Evolutionary conservation across 2,113 vertebrate species (phyloP), one percentile per base, ranked within the genome.

Genomic region (Bufo bufo): DNA sequence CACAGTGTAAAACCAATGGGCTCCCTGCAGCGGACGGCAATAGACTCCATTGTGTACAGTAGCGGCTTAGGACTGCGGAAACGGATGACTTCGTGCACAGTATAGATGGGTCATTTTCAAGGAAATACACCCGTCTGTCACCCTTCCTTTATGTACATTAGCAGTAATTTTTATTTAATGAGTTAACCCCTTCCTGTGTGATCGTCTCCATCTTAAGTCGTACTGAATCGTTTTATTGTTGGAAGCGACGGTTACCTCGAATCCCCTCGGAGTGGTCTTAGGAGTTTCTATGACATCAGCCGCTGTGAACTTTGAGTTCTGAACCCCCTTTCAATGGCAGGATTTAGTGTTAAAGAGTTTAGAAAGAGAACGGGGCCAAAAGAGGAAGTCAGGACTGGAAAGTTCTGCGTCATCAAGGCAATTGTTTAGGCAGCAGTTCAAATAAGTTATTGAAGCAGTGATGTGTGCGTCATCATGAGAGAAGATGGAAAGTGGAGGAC

Each of bases 201-300:
- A 52, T 8, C 11, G 54, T 58, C 50, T 75, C 66, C 9, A 4
- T 75, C 84, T 9, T 77, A n/a, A 47, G 19, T 33, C 13, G 23
- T 2, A 50, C 52, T 81, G 86, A 74, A 87, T 87, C 54, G 52
- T 52, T 82, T 63, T 83, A 83, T 88, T 88, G 80, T 83, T 87
- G 78, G 66, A 45, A 19, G 10, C 20, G 69, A 4, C 45, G 6
- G 78, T 87, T 82, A 87, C 86, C 86, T 87, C 56, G 56, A 43
- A 33, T 87, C 86, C 86, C 86, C 86, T 82, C 86, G n/a, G 85
- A 54, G 61, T 69, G 33, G 61, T 82, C 59, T 86, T 65, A 52
- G 72, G 47, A 75, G 50, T 86, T 86, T 85, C 66, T 61, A 71
- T 87, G 86, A 87, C 86, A 87, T 87, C 86, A 82, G 13, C 66